Conservation (phyloP, 2,888 invertebrate genomes). For the Pristionchus mayeri region DNA sequence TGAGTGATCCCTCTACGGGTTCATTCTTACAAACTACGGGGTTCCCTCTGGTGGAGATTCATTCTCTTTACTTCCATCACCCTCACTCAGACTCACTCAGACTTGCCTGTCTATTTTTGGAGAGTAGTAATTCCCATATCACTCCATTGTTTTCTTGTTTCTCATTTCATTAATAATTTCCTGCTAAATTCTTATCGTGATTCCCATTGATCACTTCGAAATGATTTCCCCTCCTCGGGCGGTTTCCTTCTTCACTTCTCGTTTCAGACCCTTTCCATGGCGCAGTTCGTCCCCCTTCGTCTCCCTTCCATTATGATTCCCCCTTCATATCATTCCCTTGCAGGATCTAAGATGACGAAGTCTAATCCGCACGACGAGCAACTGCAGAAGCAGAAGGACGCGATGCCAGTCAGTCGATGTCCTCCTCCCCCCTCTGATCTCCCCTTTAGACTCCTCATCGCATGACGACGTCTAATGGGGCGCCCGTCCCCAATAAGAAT, state of each 20-base stretch:
- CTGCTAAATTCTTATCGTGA: no score
- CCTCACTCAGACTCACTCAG: not conserved
- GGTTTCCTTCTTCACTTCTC: not conserved
- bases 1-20: conserved; percentile 38
- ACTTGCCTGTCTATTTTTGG: no score
- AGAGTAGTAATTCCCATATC: no score
- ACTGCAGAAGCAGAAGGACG: conserved; percentile 47
- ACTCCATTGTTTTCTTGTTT: no score
- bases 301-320: not conserved
- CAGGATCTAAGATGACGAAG: conserved; percentile 38
- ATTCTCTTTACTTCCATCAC: not conserved
- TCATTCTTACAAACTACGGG: conserved; percentile 20
- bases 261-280: not conserved
- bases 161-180: no score
- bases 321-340: not conserved
- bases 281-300: not conserved
- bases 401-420: conserved; percentile 27
- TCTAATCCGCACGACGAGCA: conserved; percentile 33
- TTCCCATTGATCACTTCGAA: not conserved
- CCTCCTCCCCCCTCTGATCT: not conserved
- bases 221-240: not conserved
- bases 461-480: conserved; percentile 87
- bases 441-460: conserved; percentile 78
- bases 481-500: conserved; percentile 86
- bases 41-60: conserved; percentile 1